Evolutionary conservation across 2,888 invertebrate species (phyloP).

Genomic region (Microplitis deprimator): DNA sequence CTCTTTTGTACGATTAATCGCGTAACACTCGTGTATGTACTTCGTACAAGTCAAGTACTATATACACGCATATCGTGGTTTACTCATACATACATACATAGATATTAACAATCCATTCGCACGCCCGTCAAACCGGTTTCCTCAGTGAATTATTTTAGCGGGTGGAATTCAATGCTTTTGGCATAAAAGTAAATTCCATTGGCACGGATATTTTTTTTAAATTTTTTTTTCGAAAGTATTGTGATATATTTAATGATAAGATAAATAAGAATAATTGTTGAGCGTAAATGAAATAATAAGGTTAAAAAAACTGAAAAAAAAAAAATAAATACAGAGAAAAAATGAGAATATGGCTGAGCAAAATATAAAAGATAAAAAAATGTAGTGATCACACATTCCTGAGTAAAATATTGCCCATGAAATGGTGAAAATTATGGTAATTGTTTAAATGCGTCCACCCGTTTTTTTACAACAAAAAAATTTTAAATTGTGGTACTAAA

Average conservation of each 20-base stretch:
- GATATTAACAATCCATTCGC: constrained; percentile 13
- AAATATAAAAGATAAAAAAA: no score
- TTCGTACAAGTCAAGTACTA: constrained; percentile 12
- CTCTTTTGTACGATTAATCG: constrained; percentile 26
- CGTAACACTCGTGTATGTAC: constrained; percentile 24
- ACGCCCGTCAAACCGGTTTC: constrained; percentile 47
- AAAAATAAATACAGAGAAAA: neutral
- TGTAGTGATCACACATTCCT: no score
- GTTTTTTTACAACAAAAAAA: no score
- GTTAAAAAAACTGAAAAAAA: constrained; percentile 14
- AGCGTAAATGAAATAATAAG: neutral
- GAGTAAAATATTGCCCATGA: no score
- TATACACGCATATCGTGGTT: constrained; percentile 13
- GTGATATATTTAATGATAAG: constrained; percentile 12
- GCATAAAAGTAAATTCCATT: constrained; percentile 50
- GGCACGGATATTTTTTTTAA: neutral
- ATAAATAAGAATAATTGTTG: constrained; percentile 9
- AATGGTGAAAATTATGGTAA: no score
- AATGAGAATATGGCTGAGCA: no score
- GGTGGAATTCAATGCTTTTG: constrained; percentile 48
- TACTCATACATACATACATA: constrained; percentile 3
- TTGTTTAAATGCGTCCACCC: no score
- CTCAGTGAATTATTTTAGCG: constrained; percentile 44
- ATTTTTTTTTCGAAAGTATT: neutral
- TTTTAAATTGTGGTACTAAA: no score